Percentiles rank a stretch among this genome's conserved stretches.
Evolutionary conservation across 2,888 invertebrate species (phyloP).

Genomic region (Gerris lacustris): DNA sequence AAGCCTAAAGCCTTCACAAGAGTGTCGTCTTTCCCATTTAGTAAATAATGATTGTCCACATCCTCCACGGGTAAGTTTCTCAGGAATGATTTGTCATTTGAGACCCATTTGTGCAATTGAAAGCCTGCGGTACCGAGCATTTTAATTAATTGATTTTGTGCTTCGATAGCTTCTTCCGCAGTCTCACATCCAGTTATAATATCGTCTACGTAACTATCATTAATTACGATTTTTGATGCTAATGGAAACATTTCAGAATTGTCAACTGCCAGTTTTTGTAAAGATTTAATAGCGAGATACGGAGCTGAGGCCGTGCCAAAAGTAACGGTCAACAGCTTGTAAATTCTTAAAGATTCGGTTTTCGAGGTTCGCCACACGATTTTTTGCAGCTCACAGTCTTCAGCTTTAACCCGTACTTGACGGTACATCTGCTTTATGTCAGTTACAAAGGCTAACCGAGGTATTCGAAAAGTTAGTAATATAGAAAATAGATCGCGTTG

Average conservation of each 20-base stretch:
- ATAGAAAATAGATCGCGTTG: slow-evolving; percentile 1
- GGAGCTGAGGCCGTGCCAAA: slow-evolving; percentile 15
- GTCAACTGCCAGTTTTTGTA: background rate
- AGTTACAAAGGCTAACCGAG: background rate
- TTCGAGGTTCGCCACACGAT: slow-evolving; percentile 6
- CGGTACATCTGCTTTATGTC: slow-evolving; percentile 11
- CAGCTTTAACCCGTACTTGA: background rate
- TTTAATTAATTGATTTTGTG: background rate
- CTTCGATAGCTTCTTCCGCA: background rate
- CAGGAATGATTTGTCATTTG: slow-evolving; percentile 10
- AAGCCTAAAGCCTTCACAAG: slow-evolving; percentile 11
- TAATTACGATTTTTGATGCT: background rate
- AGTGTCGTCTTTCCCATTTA: background rate
- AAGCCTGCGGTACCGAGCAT: slow-evolving; percentile 2
- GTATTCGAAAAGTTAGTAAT: slow-evolving; percentile 5
- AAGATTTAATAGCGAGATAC: slow-evolving; percentile 6
- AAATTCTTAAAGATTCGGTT: background rate
- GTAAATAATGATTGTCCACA: background rate
- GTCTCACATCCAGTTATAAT: slow-evolving; percentile 3
- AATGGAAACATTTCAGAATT: no score
- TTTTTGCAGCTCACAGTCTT: background rate
- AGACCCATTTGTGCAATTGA: slow-evolving; percentile 10
- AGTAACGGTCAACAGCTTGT: slow-evolving; percentile 6
- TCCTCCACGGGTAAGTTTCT: background rate
- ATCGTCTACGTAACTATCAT: slow-evolving; percentile 12